Evolutionary conservation across 2,113 vertebrate genomes (phyloP), one percentile per base, ranked within the genome.

Genomic region (Erythrocercus mccallii): DNA sequence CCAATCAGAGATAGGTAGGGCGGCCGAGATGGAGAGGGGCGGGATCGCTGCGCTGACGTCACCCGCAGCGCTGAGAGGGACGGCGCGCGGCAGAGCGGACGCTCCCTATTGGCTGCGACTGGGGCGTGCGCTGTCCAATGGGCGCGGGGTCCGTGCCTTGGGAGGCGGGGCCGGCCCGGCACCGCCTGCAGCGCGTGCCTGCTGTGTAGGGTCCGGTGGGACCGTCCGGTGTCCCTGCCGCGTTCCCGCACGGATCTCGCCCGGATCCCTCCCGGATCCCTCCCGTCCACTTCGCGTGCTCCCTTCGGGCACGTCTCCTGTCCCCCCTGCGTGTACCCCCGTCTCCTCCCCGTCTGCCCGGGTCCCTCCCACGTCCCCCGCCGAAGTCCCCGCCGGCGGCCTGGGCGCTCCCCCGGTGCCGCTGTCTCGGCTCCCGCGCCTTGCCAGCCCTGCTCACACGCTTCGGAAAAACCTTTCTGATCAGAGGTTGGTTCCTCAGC

Each of bases 121-220:
- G 6, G 7, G 25, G 17, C 1, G 4, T 0, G 5, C 11, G 10
- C 28, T 3, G 6, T 27, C 90, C 90, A 84, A 92, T 95, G 13
- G 79, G 5, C 17, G 54, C 11, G 22, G 74, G 79, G n/a, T 91
- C 83, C 87, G 86, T 15, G 50, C 53, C 40, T 7, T 0, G 14
- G 58, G 12, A 3, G 31, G 38, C 1, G 71, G 42, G 53, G 30
- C 5, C 2, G 24, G 20, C 1, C 0, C 0, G 4, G 17, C 4
- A 5, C 17, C 6, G 0, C 1, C 5, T 0, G 4, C 5, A 0
- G 71, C 17, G 17, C 6, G 21, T 21, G 68, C 11, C 3, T 10
- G 35, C 28, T 4, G 2, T 11, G 6, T 1, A 27, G 5, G 6
- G 6, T n/a, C 1, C 2, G 44, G 10, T 10, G 42, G 6, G 17